phyloP scores from a whole-genome alignment of 2,113 vertebrate species.

The Puntigrus tetrazona region DNA sequence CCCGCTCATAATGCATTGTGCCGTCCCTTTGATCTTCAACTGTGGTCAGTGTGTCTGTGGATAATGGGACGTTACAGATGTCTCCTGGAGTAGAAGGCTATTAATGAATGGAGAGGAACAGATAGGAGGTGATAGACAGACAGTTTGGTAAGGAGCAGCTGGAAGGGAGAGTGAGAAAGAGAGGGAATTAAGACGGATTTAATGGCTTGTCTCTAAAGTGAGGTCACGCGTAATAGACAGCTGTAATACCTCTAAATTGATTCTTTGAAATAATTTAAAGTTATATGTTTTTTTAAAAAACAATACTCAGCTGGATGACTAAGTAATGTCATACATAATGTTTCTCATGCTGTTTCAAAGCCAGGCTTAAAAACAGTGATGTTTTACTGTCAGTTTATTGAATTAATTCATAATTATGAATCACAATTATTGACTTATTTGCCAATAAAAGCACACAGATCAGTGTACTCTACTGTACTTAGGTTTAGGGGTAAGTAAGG shows the following conservation, averaged over 20 bases:
- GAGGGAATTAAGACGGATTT: neutral
- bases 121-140: neutral
- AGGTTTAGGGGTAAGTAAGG: neutral
- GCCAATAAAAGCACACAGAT: neutral
- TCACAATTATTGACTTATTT: neutral
- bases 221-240: neutral
- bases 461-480: neutral
- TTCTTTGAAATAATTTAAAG: neutral
- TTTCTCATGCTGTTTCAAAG: neutral
- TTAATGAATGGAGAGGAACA: neutral
- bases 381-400: neutral
- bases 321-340: neutral
- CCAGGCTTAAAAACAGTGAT: neutral
- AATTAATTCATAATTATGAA: neutral
- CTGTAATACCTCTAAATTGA: neutral
- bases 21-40: conserved; percentile 13
- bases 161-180: neutral
- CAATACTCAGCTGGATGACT: neutral
- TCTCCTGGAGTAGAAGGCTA: neutral
- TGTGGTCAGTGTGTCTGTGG: neutral
- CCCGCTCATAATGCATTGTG: neutral
- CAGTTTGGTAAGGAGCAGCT: neutral
- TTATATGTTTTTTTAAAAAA: neutral
- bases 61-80: neutral
- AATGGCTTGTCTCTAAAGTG: neutral